Percentiles rank a stretch among this genome's conserved stretches.
phyloP scores from a whole-genome alignment of 2,113 vertebrate species.

The Gnathonemus echidnorhynchus region DNA sequence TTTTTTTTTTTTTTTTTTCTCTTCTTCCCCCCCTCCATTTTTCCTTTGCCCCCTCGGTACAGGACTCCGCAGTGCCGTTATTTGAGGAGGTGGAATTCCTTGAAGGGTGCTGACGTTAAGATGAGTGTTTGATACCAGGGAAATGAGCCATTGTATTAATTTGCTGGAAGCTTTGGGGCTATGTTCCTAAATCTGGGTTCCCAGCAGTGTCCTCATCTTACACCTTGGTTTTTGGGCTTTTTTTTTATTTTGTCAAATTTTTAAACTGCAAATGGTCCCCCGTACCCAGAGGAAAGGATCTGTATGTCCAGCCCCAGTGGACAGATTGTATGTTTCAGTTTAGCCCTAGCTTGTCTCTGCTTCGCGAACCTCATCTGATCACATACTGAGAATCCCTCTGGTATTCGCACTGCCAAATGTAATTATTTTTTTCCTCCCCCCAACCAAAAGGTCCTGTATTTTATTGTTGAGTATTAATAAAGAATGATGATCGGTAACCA shows the following conservation, averaged over 20 bases:
- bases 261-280: not conserved
- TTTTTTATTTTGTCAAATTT: no score
- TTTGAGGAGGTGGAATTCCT: slow-evolving; percentile 6
- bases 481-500: slow-evolving; percentile 50
- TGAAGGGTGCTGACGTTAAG: not conserved
- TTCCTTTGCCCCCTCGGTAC: not conserved
- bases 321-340: not conserved
- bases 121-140: not conserved
- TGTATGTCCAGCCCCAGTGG: not conserved
- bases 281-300: not conserved
- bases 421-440: slow-evolving; percentile 25
- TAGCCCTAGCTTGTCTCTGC: not conserved
- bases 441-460: slow-evolving; percentile 47
- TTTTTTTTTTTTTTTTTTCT: not conserved
- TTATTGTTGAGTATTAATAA: slow-evolving; percentile 53
- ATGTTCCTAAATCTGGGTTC: not conserved
- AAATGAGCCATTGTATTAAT: not conserved
- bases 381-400: not conserved
- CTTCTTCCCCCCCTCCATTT: not conserved
- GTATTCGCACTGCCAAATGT: slow-evolving; percentile 58
- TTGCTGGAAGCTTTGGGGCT: not conserved
- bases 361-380: not conserved
- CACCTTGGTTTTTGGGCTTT: not conserved
- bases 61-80: not conserved
- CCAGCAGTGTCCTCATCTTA: not conserved